These are phyloP conservation scores for Aelia acuminata DNA, from an alignment of 2,888 invertebrate genomes.

Conservation along the genomic window DNA sequence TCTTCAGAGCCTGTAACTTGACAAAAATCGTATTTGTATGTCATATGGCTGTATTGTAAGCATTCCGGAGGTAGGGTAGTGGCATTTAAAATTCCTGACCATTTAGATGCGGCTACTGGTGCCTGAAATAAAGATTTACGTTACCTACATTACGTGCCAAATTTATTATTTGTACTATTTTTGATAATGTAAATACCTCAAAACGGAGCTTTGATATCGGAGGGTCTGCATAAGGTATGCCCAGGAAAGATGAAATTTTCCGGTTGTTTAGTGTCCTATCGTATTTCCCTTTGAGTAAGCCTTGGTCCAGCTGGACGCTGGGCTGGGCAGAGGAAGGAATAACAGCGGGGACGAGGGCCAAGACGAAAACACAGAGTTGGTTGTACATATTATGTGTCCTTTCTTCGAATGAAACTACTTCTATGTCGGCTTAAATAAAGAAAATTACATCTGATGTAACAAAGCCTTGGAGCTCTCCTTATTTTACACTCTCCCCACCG, in stretches of 20 bases:
- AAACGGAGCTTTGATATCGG: conserved; percentile 62
- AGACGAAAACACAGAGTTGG: background rate
- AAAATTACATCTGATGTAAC: background rate
- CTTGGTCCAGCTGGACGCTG: conserved; percentile 45
- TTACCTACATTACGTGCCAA: background rate
- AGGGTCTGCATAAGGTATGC: conserved; percentile 62
- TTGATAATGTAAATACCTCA: conserved; percentile 55
- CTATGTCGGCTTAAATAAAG: conserved; percentile 28
- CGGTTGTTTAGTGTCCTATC: conserved; percentile 57
- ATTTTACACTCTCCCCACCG: background rate
- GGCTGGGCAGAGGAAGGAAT: background rate
- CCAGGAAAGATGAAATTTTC: conserved; percentile 60
- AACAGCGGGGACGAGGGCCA: background rate
- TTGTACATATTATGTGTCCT: background rate
- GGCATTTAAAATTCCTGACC: conserved; percentile 79
- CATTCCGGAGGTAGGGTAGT: conserved; percentile 74
- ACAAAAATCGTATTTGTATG: conserved; percentile 64
- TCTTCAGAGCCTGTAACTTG: conserved; percentile 76
- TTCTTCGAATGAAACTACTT: conserved; percentile 11
- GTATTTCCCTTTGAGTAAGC: conserved; percentile 57
- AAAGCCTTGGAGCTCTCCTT: conserved; percentile 14
- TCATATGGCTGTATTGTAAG: conserved; percentile 75
- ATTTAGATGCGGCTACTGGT: conserved; percentile 74
- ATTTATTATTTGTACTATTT: background rate
- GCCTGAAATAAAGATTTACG: conserved; percentile 69